Percentiles rank a stretch among this genome's conserved stretches.
Evolutionary conservation across 2,797 vertebrate genomes (phyloP).

Genomic region (Neosalanx taihuensis): DNA sequence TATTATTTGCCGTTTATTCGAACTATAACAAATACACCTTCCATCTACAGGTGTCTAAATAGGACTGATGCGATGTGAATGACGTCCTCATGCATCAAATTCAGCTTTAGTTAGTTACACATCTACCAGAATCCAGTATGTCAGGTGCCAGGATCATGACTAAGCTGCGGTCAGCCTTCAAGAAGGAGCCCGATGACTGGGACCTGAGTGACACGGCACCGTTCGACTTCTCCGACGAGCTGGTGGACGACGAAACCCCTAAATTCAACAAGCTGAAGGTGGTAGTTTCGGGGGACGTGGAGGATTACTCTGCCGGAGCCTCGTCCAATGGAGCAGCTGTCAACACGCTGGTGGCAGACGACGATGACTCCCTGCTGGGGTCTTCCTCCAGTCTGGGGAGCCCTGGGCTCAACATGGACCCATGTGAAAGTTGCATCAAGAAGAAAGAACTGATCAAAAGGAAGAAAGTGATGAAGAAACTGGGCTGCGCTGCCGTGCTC

Average conservation of each 20-base stretch:
- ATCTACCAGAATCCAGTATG: slow-evolving; percentile 50
- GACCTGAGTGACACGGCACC: slow-evolving; percentile 85
- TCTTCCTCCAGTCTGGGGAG: slow-evolving; percentile 59
- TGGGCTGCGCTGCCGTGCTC: slow-evolving; percentile 80
- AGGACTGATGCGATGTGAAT: neutral
- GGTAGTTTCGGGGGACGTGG: slow-evolving; percentile 84
- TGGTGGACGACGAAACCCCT: slow-evolving; percentile 79
- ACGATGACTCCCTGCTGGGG: slow-evolving; percentile 82
- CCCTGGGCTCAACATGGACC: slow-evolving; percentile 66
- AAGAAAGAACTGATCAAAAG: slow-evolving; percentile 75
- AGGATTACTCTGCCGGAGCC: slow-evolving; percentile 63
- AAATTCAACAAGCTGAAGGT: slow-evolving; percentile 87
- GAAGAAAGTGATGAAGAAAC: slow-evolving; percentile 80
- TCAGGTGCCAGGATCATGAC: slow-evolving; percentile 63
- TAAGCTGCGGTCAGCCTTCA: slow-evolving; percentile 68
- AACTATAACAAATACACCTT: neutral
- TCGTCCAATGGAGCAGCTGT: slow-evolving; percentile 67
- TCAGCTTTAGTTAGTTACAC: neutral
- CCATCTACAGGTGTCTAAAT: slow-evolving; percentile 13
- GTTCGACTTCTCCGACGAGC: slow-evolving; percentile 82
- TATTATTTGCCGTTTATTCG: neutral
- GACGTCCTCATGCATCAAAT: neutral
- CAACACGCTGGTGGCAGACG: slow-evolving; percentile 75
- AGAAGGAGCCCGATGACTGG: slow-evolving; percentile 67
- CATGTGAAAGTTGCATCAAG: slow-evolving; percentile 79